Evolutionary conservation across 1,140 invertebrate species (phyloP).

Genomic region (Lucilia cuprina): DNA sequence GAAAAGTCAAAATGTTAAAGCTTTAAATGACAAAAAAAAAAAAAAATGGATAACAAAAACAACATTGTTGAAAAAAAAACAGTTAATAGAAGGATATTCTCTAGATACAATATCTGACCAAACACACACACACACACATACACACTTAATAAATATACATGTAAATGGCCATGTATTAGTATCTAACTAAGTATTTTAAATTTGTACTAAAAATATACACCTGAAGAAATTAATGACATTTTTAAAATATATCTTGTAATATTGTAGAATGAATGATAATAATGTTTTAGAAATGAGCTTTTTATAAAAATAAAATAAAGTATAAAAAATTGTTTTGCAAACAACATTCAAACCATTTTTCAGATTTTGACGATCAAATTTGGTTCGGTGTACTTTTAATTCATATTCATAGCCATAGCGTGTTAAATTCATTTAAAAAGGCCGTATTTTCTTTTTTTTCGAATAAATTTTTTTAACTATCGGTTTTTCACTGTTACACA

Average conservation of each 20-base stretch:
- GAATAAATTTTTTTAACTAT: neutral
- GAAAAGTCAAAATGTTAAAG: slow-evolving; percentile 3
- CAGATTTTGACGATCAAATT: neutral
- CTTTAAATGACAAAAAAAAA: neutral
- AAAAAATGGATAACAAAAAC: neutral
- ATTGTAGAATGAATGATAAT: no score
- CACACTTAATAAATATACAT: no score
- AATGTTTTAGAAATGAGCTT: no score
- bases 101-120: neutral
- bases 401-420: neutral
- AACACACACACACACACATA: neutral
- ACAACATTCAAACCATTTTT: no score
- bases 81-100: neutral
- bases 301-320: no score
- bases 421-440: neutral
- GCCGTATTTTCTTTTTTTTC: neutral
- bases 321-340: no score
- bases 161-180: neutral
- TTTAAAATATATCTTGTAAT: neutral
- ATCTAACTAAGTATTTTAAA: neutral
- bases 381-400: neutral
- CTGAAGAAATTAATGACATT: neutral
- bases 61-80: neutral
- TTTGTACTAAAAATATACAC: neutral
- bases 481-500: neutral